Conservation (phyloP, 92 coral and sea anemone genomes). For the Blastomussa wellsi region DNA sequence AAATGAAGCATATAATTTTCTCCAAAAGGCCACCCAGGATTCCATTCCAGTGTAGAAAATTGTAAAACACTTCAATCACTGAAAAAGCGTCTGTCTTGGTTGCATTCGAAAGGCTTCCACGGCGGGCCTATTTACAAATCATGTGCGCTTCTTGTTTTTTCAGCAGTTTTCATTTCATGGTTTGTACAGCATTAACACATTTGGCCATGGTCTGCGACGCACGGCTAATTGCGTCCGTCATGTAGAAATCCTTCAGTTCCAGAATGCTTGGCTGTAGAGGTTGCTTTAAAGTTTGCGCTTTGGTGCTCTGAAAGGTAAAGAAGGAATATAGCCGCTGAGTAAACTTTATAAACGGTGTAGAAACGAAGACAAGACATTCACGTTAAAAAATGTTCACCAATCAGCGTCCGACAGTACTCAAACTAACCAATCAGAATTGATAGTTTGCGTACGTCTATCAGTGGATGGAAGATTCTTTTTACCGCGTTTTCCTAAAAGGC, state of each 20-base stretch:
- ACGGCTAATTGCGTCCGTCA: constrained; percentile 97
- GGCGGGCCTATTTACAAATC: constrained; percentile 25
- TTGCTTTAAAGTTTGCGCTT: constrained; percentile 62
- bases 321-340: not conserved
- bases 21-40: not conserved
- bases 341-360: not conserved
- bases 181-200: constrained; percentile 88
- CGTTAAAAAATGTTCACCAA: not conserved
- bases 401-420: not conserved
- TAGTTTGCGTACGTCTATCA: not conserved
- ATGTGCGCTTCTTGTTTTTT: not conserved
- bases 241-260: constrained; percentile 96
- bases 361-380: not conserved
- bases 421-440: not conserved
- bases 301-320: constrained; percentile 48
- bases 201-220: constrained; percentile 99
- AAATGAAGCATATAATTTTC: not conserved
- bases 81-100: not conserved
- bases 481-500: not conserved
- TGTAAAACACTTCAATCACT: not conserved
- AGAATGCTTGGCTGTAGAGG: constrained; percentile 73
- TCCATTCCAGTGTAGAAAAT: constrained; percentile 11
- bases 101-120: not conserved
- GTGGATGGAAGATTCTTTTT: not conserved
- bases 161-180: constrained; percentile 63